A percentile compares a stretch with the other conserved stretches of the same genome.
phyloP scores from a whole-genome alignment of 2,888 invertebrate species.

The Brenthis daphne region DNA sequence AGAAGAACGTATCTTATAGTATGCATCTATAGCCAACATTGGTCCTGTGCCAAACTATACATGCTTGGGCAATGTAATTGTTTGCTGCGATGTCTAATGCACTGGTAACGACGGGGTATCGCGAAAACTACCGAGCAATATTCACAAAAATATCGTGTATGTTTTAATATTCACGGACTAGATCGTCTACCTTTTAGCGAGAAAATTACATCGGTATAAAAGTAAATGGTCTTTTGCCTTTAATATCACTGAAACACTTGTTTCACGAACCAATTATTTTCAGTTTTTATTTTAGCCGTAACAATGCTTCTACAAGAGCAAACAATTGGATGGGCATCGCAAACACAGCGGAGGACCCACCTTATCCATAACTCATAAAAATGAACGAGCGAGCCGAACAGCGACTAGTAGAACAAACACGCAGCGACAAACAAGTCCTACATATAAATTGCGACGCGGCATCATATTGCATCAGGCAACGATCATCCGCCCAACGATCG shows the following conservation, averaged over 20 bases:
- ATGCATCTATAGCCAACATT: slow-evolving; percentile 51
- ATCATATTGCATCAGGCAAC: slow-evolving; percentile 32
- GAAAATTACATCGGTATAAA: slow-evolving; percentile 8
- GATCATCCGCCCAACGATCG: slow-evolving; percentile 20
- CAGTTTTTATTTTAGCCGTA: slow-evolving; percentile 28
- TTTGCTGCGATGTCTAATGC: slow-evolving; percentile 40
- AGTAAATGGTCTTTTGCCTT: slow-evolving; percentile 15
- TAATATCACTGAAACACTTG: slow-evolving; percentile 16
- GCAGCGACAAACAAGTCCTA: slow-evolving; percentile 55
- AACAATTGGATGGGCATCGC: slow-evolving; percentile 61
- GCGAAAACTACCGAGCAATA: slow-evolving; percentile 27
- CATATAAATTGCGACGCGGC: slow-evolving; percentile 39
- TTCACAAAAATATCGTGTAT: slow-evolving; percentile 26
- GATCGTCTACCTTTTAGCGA: slow-evolving; percentile 16
- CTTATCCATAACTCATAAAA: slow-evolving; percentile 79
- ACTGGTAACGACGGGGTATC: slow-evolving; percentile 34
- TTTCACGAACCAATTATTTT: slow-evolving; percentile 15
- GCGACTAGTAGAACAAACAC: slow-evolving; percentile 64
- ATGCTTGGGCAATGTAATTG: slow-evolving; percentile 59
- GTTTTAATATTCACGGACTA: slow-evolving; percentile 17
- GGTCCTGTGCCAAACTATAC: slow-evolving; percentile 73
- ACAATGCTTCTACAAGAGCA: slow-evolving; percentile 46
- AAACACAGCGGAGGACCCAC: slow-evolving; percentile 64
- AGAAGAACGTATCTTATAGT: slow-evolving; percentile 62
- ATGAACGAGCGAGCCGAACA: slow-evolving; percentile 68